A percentile compares a stretch with the other conserved stretches of the same genome.
These are phyloP conservation scores for Caenorhabditis sp. DNA, from an alignment of 2,888 invertebrate species.

Conservation along the genomic window DNA sequence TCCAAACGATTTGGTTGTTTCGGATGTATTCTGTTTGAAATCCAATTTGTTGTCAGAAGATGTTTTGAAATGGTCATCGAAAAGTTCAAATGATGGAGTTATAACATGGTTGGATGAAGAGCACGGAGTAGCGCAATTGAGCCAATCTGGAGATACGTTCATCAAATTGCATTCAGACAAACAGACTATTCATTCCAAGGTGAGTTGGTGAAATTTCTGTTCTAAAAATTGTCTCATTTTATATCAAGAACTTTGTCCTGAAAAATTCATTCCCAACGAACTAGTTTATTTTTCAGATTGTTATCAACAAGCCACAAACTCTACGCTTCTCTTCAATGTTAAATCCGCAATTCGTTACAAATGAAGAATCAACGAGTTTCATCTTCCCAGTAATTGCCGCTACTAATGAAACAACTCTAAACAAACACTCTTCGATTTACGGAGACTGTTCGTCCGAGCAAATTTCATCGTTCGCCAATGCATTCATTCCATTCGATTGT, in stretches of 20 bases:
- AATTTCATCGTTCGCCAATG: conserved; percentile 7
- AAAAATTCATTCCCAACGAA: not conserved
- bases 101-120: conserved; percentile 34
- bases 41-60: conserved; percentile 9
- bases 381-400: conserved; percentile 17
- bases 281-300: not conserved
- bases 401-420: conserved; percentile 20
- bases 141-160: conserved; percentile 33
- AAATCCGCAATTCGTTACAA: conserved; percentile 14
- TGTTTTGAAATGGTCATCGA: conserved; percentile 24
- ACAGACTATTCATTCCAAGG: conserved; percentile 43
- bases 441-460: conserved; percentile 42
- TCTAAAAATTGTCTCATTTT: too few relatives aligned
- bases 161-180: conserved; percentile 25
- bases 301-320: conserved; percentile 7
- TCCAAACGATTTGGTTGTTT: conserved; percentile 29
- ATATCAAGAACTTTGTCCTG: too few relatives aligned
- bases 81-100: conserved; percentile 29
- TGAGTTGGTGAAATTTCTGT: too few relatives aligned
- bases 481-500: conserved; percentile 38
- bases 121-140: conserved; percentile 39
- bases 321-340: conserved; percentile 11
- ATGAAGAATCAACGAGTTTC: conserved; percentile 14
- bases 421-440: conserved; percentile 22
- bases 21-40: conserved; percentile 45